These are phyloP conservation scores for Antedon bifida DNA, from an alignment of 35 echinoderm and acorn worm species.

Conservation along the genomic window DNA sequence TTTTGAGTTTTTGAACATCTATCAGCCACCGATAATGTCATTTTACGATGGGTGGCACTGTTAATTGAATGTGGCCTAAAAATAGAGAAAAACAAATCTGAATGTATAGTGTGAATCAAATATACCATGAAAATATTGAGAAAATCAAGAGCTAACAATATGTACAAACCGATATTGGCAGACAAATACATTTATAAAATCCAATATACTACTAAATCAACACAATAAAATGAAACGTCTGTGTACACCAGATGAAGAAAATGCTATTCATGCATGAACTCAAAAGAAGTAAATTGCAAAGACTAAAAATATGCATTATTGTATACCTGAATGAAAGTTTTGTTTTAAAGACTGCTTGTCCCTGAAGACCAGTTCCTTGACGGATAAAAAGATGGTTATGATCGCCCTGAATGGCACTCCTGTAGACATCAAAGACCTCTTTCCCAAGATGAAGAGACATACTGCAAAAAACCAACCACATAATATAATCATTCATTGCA, in stretches of 20 bases:
- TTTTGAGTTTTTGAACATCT: slow-evolving; percentile 90
- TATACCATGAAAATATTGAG: too few species aligned
- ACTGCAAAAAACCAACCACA: slow-evolving; percentile 21
- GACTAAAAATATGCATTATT: too few species aligned
- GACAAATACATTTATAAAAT: too few species aligned
- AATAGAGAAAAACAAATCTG: slow-evolving; percentile 3
- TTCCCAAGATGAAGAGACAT: slow-evolving; percentile 94
- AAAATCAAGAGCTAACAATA: neutral
- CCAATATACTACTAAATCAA: too few species aligned
- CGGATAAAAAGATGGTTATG: slow-evolving; percentile 94
- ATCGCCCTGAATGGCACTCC: slow-evolving; percentile 71
- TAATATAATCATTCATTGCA: too few species aligned
- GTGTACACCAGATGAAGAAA: too few species aligned
- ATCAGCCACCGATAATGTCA: slow-evolving; percentile 94
- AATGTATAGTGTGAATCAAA: neutral
- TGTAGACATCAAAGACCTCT: slow-evolving; percentile 99
- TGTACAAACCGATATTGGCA: too few species aligned
- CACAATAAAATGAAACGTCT: too few species aligned
- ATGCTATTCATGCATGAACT: too few species aligned
- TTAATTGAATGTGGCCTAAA: slow-evolving; percentile 94
- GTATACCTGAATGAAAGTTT: slow-evolving; percentile 97
- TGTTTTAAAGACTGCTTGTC: slow-evolving; percentile 88
- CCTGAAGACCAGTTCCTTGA: slow-evolving; percentile 92
- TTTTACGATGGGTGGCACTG: slow-evolving; percentile 98
- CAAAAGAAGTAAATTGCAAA: too few species aligned